These are phyloP conservation scores for Paradoxurus hermaphroditus DNA, from an alignment of 2,113 vertebrate genomes.

Conservation along the genomic window DNA sequence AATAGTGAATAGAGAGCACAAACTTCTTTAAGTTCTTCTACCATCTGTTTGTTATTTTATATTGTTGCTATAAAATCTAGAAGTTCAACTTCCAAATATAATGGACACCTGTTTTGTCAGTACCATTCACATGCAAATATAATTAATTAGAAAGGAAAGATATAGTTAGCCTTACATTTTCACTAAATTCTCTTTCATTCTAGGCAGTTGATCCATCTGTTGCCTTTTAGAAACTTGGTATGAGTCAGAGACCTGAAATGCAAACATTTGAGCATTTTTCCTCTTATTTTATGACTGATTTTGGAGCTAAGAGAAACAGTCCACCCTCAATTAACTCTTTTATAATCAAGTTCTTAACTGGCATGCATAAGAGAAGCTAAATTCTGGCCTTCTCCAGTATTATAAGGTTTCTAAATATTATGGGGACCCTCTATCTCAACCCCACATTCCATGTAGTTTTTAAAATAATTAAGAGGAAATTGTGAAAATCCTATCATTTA, in stretches of 20 bases:
- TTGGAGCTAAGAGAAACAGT: not conserved
- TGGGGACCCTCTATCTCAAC: not conserved
- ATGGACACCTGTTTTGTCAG: not conserved
- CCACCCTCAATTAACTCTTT: not conserved
- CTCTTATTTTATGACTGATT: not conserved
- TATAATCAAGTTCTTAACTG: not conserved
- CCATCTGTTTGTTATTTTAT: constrained; percentile 1
- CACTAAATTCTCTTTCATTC: constrained; percentile 56
- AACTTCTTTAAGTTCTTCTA: constrained; percentile 16
- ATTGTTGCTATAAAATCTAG: constrained; percentile 35
- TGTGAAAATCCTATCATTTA: not conserved
- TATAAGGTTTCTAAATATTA: not conserved
- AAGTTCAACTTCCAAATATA: constrained; percentile 28
- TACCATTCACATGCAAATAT: not conserved
- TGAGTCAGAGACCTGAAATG: constrained; percentile 52
- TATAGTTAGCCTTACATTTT: constrained; percentile 50
- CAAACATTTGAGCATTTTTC: not conserved
- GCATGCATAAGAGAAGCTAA: not conserved
- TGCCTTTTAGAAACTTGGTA: constrained; percentile 45
- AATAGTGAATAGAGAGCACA: not conserved
- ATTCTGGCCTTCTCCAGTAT: not conserved
- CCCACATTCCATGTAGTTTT: not conserved
- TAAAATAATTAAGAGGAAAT: not conserved
- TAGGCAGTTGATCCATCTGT: constrained; percentile 54
- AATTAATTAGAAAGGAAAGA: constrained; percentile 20